Evolutionary conservation across 2,888 invertebrate genomes (phyloP), one percentile per base, ranked within the genome.

Genomic region (Pasiphila rectangulata): DNA sequence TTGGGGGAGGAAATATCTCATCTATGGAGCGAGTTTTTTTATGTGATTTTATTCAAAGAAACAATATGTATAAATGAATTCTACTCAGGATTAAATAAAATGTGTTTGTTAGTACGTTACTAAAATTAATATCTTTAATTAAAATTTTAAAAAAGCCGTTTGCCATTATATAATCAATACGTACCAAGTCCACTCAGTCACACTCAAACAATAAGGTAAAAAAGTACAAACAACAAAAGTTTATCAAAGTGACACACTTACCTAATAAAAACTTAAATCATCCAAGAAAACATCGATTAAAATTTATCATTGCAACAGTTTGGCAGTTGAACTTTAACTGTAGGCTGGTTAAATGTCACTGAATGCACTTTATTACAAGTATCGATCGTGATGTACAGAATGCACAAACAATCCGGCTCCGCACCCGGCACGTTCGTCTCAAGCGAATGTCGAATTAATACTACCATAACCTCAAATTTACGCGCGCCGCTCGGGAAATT

Each of bases 401-500:
- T 69, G 66, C 72, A 75, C 66, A 66, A 61, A 69, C 72, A 61
- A 60, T 55, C 56, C 51, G 48, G 46, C 43, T 57, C 56, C 51
- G 50, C 46, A 35, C 50, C 61, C 54, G 54, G 60, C 72, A 76
- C 85, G 84, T 83, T 67, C 83, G 75, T 67, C 72, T 69, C 62
- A 57, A 66, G 64, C 77, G 77, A 77, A 78, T 69, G 84, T 73
- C 67, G 78, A 77, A 76, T 80, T 82, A 81, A 81, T 79, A 88
- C 87, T 88, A 83, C 79, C 80, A 83, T 86, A 85, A 88, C 87
- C 85, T 87, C 77, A 85, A 86, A 86, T 76, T 79, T 83, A 83
- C 79, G 81, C 82, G 78, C 77, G 76, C 77, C 66, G 79, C 67
- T 75, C 72, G 75, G 77, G 79, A 79, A 75, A 83, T 80, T 82